Base-by-base conservation (phyloP, 2,888 invertebrate species). In the Drosophila neotestacea region DNA sequence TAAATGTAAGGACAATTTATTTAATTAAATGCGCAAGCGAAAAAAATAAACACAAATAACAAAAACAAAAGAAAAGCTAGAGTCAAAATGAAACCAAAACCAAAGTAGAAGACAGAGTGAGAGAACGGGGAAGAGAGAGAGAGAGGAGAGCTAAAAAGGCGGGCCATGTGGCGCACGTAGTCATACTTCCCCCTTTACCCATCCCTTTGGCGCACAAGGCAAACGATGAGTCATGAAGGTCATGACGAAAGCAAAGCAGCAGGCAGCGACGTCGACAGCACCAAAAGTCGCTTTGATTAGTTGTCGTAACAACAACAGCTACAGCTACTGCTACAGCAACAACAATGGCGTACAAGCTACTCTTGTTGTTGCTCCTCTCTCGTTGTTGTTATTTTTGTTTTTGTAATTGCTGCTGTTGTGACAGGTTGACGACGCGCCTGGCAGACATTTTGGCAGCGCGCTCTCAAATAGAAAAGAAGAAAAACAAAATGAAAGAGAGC, bases 211-310 rank as follows among this genome's bases (percentile, higher is more conserved):
- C 32, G 2, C 6, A 6, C 58, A 68, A 72, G 65, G 52, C 79
- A 66, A 90, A 85, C 89, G 92, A 92, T 92, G 92, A 92, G 92
- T 92, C 92, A 92, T 92, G 92, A 92, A 92, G 92, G 92, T 92
- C 92, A 92, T 92, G 92, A 92, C 91, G 91, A 92, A 86, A 86
- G 84, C 84, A 86, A 60, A 60, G 70, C 73, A 54, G 68, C 70
- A 51, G 62, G 58, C 67, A 54, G 42, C 59, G 16, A 44, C 61
- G 61, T 51, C 73, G 27, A 11, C 56, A 66, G 76, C 62, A 65
- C 58, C 76, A 81, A 85, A 85, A 81, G 72, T 76, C 79, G 84
- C 84, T 84, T 86, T 86, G 84, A 84, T 86, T 84, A 84, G 86
- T 78, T 75, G 56, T 32, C 65, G 66, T 58, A 63, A 62, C 64